These are phyloP conservation scores for Augochlorella aurata DNA, from an alignment of 2,888 invertebrate genomes.

Conservation along the genomic window DNA sequence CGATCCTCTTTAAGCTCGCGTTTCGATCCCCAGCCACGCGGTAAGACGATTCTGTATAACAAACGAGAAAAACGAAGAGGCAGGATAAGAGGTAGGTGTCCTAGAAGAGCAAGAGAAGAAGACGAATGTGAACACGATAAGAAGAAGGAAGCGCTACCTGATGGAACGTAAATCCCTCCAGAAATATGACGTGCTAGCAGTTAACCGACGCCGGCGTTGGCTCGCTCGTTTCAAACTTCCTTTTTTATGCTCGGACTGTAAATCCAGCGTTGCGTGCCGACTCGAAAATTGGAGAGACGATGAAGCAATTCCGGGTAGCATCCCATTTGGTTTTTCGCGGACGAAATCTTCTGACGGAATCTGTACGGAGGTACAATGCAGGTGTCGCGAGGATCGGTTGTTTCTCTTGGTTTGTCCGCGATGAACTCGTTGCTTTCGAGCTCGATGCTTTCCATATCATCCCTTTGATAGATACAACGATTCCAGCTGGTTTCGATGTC, in stretches of 20 bases:
- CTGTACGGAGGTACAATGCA: too few species aligned
- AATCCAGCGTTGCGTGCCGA: constrained; percentile 36
- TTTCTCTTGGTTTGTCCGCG: too few species aligned
- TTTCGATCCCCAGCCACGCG: constrained; percentile 26
- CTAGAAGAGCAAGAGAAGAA: not conserved
- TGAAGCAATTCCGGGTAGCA: constrained; percentile 5
- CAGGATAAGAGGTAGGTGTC: not conserved
- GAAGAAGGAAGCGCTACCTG: constrained; percentile 5
- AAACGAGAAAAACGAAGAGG: not conserved
- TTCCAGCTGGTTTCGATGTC: too few species aligned
- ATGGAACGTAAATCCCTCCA: constrained; percentile 39
- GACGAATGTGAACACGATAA: not conserved
- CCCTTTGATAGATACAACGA: too few species aligned
- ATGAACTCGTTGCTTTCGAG: too few species aligned
- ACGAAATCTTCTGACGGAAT: constrained; percentile 10
- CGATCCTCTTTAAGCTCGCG: constrained; percentile 39
- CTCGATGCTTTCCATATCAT: too few species aligned
- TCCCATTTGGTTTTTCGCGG: constrained; percentile 7
- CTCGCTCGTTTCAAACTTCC: constrained; percentile 22
- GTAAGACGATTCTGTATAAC: not conserved
- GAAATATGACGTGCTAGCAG: constrained; percentile 37
- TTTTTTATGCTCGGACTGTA: constrained; percentile 41
- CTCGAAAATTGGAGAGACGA: constrained; percentile 29
- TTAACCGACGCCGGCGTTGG: constrained; percentile 23
- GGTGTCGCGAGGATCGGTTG: too few species aligned